Evolutionary conservation across 2,888 invertebrate genomes (phyloP).

Genomic region (Mesopsocus fuscifrons): DNA sequence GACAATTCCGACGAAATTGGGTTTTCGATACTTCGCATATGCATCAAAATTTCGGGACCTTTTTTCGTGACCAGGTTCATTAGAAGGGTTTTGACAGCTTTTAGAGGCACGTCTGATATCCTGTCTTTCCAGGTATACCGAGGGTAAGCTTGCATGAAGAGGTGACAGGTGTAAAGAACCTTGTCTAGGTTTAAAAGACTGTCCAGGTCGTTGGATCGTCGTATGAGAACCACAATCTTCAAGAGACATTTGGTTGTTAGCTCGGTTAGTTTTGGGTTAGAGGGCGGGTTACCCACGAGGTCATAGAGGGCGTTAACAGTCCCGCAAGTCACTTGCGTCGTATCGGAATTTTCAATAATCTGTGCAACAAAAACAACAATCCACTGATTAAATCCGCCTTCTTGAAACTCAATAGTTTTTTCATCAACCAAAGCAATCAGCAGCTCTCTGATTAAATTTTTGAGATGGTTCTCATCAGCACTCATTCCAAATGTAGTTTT

Average conservation of each 20-base stretch:
- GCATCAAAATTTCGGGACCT: slow-evolving; percentile 60
- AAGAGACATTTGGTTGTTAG: not conserved
- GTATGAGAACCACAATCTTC: slow-evolving; percentile 5
- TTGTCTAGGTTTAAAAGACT: slow-evolving; percentile 6
- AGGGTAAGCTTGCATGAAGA: slow-evolving; percentile 41
- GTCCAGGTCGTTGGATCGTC: slow-evolving; percentile 6
- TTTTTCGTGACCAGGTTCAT: slow-evolving; percentile 81
- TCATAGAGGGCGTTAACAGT: not conserved
- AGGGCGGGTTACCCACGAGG: slow-evolving; percentile 2
- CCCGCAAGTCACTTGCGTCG: slow-evolving; percentile 1
- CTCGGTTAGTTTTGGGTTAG: slow-evolving; percentile 4
- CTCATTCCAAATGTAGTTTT: not conserved
- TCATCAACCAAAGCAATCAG: slow-evolving; percentile 3
- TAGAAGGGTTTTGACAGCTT: slow-evolving; percentile 82
- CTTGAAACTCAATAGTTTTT: not conserved
- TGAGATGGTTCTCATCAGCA: not conserved
- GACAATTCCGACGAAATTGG: slow-evolving; percentile 72
- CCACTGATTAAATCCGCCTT: slow-evolving; percentile 5
- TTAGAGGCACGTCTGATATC: slow-evolving; percentile 64
- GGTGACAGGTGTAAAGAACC: not conserved
- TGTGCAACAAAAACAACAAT: not conserved
- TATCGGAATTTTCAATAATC: not conserved
- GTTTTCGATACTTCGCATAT: slow-evolving; percentile 56
- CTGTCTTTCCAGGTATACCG: slow-evolving; percentile 72
- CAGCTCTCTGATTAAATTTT: not conserved